Evolutionary conservation across 2,113 vertebrate genomes (phyloP), one percentile per base, ranked within the genome.

Genomic region (Helogale parvula): DNA sequence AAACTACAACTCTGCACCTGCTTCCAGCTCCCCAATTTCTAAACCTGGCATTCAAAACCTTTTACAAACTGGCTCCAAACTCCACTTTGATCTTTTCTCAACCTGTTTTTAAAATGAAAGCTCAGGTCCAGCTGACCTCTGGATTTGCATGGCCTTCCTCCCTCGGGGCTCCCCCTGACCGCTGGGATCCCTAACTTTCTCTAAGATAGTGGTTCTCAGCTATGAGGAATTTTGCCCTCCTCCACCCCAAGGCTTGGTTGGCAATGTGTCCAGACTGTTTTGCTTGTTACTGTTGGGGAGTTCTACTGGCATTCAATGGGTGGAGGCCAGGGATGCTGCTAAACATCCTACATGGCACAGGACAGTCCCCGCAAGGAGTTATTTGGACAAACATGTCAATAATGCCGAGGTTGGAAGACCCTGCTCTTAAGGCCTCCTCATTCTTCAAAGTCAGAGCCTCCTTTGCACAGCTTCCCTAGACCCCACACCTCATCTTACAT

Each of bases 91-190:
- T 35, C 2, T 85, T 69, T 52, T n/a, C 6, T 77, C 19, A 17
- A 0, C 4, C 52, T 72, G 35, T 35, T 15, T 68, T 47, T 19
- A 33, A 33, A 17, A 33, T 4, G 10, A 0, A 1, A 5, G 38
- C 66, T 69, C 14, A 79, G 45, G 79, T 41, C 31, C 21, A 88
- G 1, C 7, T 35, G 13, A 16, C 29, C 66, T 27, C 33, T 38
- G 29, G 7, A 21, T 94, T 57, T 15, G 13, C 13, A 13, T 5
- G n/a, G 54, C 13, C 65, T 57, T 11, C 17, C 8, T 86, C 29
- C 35, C 12, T 9, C 0, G 29, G 19, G 29, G 8, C 45, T 2
- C 23, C 47, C 3, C 0, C n/a, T 91, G 50, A 13, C 7, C 10
- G 66, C 4, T 16, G 21, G 1, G 35, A 38, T 63, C 38, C 84